Evolutionary conservation across 2,113 vertebrate species (phyloP), one percentile per base, ranked within the genome.

Genomic region (Prionailurus viverrinus): DNA sequence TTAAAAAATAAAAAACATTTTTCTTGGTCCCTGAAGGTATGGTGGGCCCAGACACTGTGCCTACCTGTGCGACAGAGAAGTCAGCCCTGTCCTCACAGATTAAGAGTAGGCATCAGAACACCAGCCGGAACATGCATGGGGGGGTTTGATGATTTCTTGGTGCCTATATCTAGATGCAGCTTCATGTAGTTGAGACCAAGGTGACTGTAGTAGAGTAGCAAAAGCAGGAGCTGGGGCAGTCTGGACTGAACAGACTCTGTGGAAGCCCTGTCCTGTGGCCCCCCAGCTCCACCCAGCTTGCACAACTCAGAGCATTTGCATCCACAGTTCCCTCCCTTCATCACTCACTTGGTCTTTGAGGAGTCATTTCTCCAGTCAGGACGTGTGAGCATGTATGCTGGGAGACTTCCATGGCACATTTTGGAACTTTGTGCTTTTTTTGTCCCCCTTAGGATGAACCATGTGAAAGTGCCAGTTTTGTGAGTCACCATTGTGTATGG

Each of bases 311-410:
- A 5, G 5, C 3, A 1, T 51, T 8, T 31, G 5, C 23, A 5
- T 2, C 10, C 18, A 12, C 0, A 0, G 16, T n/a, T 90, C 29
- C 51, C 21, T 53, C 41, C 45, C 15, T 11, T 74, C 25, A 18
- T 39, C 11, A 14, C 66, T 65, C 25, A 61, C 15, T 29, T 1
- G 23, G 18, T 11, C 73, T n/a, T 51, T 25, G 58, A 48, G 27
- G 19, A 55, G 12, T 63, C 7, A 61, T 76, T 76, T 66, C n/a
- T 95, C 15, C 27, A 76, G 21, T 15, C 21, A 33, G 58, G 48
- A 41, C 10, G 12, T 7, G 9, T 61, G 19, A 53, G 12, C 61
- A 4, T n/a, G 7, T 41, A 53, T 5, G 11, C 66, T 48, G 36
- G n/a, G 31, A 78, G 48, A 73, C 10, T 66, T 41, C 11, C 4